Base-by-base conservation (phyloP, 2,888 invertebrate species). In the Pinctada fucata region DNA sequence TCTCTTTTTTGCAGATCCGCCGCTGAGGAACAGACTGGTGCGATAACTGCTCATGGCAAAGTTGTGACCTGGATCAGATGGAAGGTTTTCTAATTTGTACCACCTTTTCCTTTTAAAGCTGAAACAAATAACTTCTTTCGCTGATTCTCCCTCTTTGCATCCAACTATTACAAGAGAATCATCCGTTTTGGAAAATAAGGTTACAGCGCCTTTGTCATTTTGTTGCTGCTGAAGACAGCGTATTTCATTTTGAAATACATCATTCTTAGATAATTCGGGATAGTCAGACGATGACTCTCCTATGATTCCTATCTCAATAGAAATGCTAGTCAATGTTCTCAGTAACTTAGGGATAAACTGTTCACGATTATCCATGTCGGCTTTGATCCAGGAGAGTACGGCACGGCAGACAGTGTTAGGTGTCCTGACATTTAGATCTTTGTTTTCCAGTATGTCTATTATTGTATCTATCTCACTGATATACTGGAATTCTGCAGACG, bases 41-140 rank as follows among this genome's bases (percentile, higher is more conserved):
- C 79, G 79, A 51, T 72, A 72, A 0, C 82, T 76, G 72, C 84
- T 83, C 1, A 83, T 69, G 45, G 84, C 81, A 72, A 85, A 86
- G 73, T 86, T 82, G 50, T 79, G 79, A 16, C 82, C 84, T 2
- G 84, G 84, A 75, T 82, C 82, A 31, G 80, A 75, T 0, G 83
- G 85, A 52, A 86, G 70, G 3, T 82, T 78, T 45, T 82, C 78
- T 52, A 86, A 77, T 4, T 75, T 68, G 51, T 80, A 84, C 85
- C 85, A 86, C 70, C 82, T 84, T 66, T 82, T 84, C 65, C 79
- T 82, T 6, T 79, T 75, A 66, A 84, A 82, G 75, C 82, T 81
- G 76, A 84, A 86, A 51, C 82, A 82, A 52, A 83, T 82, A 48
- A 86, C 78, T 63, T 81, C 79, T 48, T 79, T 79, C 4, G 77